Conservation (phyloP, 2,797 vertebrate species). For the Acomys russatus region DNA sequence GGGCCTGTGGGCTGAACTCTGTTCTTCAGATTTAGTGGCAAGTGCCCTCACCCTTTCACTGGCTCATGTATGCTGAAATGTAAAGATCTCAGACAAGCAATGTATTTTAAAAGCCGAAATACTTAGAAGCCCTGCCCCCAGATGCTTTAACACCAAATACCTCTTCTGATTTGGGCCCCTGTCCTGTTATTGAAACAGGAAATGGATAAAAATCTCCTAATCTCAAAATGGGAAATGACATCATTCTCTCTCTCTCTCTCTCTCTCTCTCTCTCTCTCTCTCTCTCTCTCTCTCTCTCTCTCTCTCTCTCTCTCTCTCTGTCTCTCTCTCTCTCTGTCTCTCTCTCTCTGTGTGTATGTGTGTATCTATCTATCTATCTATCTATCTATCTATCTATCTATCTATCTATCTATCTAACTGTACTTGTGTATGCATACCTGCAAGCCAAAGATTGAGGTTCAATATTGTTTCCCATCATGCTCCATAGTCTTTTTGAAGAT, state of each 20-base stretch:
- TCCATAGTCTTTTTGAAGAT: not conserved
- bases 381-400: too few relatives aligned
- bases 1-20: not conserved
- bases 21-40: not conserved
- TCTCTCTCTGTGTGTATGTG: not conserved
- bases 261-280: not conserved
- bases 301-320: too few relatives aligned
- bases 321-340: too few relatives aligned
- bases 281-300: not conserved
- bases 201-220: not conserved
- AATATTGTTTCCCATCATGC: not conserved
- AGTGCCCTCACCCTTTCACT: not conserved
- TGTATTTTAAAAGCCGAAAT: not conserved
- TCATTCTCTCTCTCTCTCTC: not conserved
- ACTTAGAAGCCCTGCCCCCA: not conserved
- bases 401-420: too few relatives aligned
- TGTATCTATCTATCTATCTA: not conserved
- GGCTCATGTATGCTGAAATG: not conserved
- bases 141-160: not conserved
- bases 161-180: not conserved
- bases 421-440: not conserved
- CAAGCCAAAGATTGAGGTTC: not conserved
- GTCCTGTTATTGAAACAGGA: not conserved
- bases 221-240: not conserved
- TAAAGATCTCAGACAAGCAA: not conserved